Evolutionary conservation across 2,888 invertebrate species (phyloP).

Genomic region (Sepioteuthis lessoniana): DNA sequence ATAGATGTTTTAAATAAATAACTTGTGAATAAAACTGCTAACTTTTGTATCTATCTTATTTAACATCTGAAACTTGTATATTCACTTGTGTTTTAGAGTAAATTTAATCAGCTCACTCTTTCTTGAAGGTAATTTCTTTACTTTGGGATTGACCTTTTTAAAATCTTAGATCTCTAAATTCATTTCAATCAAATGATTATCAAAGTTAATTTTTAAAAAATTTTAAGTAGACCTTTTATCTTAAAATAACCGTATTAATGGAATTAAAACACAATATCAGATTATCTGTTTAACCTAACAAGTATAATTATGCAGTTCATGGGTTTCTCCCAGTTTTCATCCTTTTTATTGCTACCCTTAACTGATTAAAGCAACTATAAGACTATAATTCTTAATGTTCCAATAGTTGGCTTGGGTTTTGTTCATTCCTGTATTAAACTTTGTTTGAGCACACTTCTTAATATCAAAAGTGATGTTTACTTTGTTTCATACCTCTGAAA

Average conservation of each 20-base stretch:
- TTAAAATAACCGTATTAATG: neutral
- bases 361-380: no score
- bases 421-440: no score
- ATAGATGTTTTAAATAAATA: no score
- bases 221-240: neutral
- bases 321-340: neutral
- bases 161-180: neutral
- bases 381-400: no score
- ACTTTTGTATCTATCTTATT: no score
- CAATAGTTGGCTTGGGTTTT: no score
- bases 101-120: neutral
- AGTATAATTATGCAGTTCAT: neutral
- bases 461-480: no score
- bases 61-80: neutral
- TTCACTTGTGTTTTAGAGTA: neutral
- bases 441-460: no score
- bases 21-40: no score
- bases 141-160: neutral
- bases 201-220: no score
- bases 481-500: no score
- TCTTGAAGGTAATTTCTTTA: neutral
- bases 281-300: conserved; percentile 10
- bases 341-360: neutral
- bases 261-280: neutral
- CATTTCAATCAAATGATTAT: conserved; percentile 33